A percentile compares a stretch with the other conserved stretches of the same genome.
Conservation (phyloP, 2,888 invertebrate species). For the Metacarcinus magister region DNA sequence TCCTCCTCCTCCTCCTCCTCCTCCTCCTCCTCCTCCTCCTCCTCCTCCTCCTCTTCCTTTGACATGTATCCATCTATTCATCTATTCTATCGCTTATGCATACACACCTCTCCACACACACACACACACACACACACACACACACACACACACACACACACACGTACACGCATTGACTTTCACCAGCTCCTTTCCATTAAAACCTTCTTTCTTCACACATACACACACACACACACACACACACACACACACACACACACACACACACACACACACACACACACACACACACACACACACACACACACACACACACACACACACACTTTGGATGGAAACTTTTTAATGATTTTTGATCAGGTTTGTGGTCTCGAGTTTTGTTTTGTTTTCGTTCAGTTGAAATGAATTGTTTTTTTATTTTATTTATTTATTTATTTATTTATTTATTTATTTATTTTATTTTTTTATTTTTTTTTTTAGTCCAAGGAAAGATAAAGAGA, state of each 20-base stretch:
- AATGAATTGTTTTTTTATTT: too few relatives aligned
- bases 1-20: background rate
- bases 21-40: background rate
- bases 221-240: too few relatives aligned
- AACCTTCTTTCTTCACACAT: too few relatives aligned
- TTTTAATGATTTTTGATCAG: background rate
- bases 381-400: too few relatives aligned
- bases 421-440: background rate
- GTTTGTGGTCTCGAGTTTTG: too few relatives aligned
- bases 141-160: conserved; percentile 18
- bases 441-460: background rate
- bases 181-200: too few relatives aligned
- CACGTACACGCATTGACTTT: too few relatives aligned
- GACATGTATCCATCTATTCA: background rate
- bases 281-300: background rate
- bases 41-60: background rate
- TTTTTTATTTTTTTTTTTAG: too few relatives aligned
- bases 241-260: too few relatives aligned
- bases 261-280: too few relatives aligned
- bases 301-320: conserved; percentile 26
- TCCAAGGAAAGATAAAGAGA: background rate
- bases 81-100: background rate
- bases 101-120: background rate
- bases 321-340: background rate
- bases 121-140: conserved; percentile 26